A percentile compares a stretch with the other conserved stretches of the same genome.
Evolutionary conservation across 64 coral and sea anemone genomes (phyloP).

Genomic region (Orbicella faveolata): DNA sequence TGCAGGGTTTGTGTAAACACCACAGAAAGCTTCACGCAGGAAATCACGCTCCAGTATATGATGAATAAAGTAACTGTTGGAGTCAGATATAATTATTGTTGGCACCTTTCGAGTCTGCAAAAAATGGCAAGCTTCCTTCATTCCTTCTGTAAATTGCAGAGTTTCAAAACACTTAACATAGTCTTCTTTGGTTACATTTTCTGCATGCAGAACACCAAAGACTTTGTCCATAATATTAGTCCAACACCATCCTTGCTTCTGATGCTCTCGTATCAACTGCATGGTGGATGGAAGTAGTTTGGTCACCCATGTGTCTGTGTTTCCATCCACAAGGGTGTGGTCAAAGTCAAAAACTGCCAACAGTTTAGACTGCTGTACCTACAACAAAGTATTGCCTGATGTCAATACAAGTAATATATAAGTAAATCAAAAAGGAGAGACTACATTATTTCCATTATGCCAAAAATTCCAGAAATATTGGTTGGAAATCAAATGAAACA

Average conservation of each 20-base stretch:
- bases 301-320: slow-evolving; percentile 96
- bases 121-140: slow-evolving; percentile 86
- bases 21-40: slow-evolving; percentile 51
- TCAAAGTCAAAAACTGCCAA: slow-evolving; percentile 95
- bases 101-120: slow-evolving; percentile 47
- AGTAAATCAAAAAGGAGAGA: no score
- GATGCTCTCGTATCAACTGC: slow-evolving; percentile 55
- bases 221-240: slow-evolving; percentile 86
- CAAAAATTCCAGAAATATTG: no score
- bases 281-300: slow-evolving; percentile 59
- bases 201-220: slow-evolving; percentile 62
- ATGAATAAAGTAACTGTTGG: slow-evolving; percentile 94
- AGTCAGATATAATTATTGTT: slow-evolving; percentile 90
- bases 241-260: slow-evolving; percentile 75
- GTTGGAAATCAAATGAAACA: no score
- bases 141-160: slow-evolving; percentile 85
- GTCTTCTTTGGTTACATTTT: slow-evolving; percentile 64
- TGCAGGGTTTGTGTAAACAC: slow-evolving; percentile 88
- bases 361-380: slow-evolving; percentile 3
- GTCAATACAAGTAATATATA: no score
- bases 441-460: no score
- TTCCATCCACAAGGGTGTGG: slow-evolving; percentile 86
- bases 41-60: slow-evolving; percentile 72
- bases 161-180: slow-evolving; percentile 86
- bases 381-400: no score